phyloP scores from a whole-genome alignment of 2,888 invertebrate species.

The Antitype chi region DNA sequence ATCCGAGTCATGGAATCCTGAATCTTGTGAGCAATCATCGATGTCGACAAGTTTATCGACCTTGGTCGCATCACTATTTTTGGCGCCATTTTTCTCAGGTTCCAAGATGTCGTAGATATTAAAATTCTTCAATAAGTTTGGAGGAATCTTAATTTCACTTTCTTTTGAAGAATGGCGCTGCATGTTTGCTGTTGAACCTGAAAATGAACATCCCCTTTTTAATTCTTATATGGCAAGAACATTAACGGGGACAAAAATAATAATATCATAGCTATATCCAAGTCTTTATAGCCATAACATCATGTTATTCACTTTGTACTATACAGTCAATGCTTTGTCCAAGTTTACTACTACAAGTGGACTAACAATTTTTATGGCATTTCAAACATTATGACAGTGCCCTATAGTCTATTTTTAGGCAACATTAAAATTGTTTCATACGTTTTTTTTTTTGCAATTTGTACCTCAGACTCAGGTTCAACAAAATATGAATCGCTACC shows the following conservation, averaged over 20 bases:
- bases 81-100: slow-evolving; percentile 45
- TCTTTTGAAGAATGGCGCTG: slow-evolving; percentile 23
- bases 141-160: slow-evolving; percentile 35
- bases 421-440: too few species aligned
- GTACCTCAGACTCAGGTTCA: too few species aligned
- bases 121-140: slow-evolving; percentile 56
- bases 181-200: slow-evolving; percentile 43
- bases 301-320: too few species aligned
- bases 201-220: background rate
- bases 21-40: slow-evolving; percentile 39
- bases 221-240: background rate
- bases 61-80: slow-evolving; percentile 29
- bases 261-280: too few species aligned
- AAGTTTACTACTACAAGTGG: too few species aligned
- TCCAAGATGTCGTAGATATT: slow-evolving; percentile 49
- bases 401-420: too few species aligned
- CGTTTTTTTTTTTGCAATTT: too few species aligned
- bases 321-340: background rate
- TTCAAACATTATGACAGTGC: too few species aligned
- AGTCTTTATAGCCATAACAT: too few species aligned
- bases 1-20: slow-evolving; percentile 29
- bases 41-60: slow-evolving; percentile 58
- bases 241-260: background rate
- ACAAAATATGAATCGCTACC: too few species aligned
- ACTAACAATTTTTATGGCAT: too few species aligned